Evolutionary conservation across 2,113 vertebrate genomes (phyloP).

Genomic region (Ovis canadensis): DNA sequence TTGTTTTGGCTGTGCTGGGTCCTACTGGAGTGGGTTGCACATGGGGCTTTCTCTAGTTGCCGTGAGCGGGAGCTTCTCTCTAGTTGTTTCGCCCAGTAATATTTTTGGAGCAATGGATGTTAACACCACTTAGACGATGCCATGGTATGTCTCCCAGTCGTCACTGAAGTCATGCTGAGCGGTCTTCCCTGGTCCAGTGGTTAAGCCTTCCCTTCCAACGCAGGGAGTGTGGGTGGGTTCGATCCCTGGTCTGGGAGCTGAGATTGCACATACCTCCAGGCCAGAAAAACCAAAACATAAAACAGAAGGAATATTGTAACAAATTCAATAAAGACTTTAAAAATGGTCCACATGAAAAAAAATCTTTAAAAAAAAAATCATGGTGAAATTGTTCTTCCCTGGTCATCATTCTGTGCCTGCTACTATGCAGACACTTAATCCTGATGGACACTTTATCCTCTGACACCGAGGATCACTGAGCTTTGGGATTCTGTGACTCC

Average conservation of each 20-base stretch:
- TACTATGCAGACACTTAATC: neutral
- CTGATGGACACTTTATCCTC: neutral
- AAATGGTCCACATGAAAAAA: neutral
- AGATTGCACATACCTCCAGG: neutral
- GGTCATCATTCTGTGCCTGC: neutral
- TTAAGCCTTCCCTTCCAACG: neutral
- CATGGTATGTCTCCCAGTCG: neutral
- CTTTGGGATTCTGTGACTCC: neutral
- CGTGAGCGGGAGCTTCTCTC: too few relatives aligned
- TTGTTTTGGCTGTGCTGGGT: too few relatives aligned
- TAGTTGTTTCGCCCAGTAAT: neutral
- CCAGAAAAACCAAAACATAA: neutral
- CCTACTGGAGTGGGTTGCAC: too few relatives aligned
- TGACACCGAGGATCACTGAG: neutral
- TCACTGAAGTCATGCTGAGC: too few relatives aligned
- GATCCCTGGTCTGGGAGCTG: neutral
- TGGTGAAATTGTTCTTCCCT: neutral
- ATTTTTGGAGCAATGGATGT: neutral
- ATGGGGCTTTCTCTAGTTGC: too few relatives aligned
- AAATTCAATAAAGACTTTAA: neutral
- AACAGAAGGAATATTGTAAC: neutral
- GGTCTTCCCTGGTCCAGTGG: neutral
- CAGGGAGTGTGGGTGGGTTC: neutral
- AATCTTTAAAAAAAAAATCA: neutral
- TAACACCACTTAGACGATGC: neutral